Evolutionary conservation across 2,113 vertebrate species (phyloP).

Genomic region (Ciconia stormi): DNA sequence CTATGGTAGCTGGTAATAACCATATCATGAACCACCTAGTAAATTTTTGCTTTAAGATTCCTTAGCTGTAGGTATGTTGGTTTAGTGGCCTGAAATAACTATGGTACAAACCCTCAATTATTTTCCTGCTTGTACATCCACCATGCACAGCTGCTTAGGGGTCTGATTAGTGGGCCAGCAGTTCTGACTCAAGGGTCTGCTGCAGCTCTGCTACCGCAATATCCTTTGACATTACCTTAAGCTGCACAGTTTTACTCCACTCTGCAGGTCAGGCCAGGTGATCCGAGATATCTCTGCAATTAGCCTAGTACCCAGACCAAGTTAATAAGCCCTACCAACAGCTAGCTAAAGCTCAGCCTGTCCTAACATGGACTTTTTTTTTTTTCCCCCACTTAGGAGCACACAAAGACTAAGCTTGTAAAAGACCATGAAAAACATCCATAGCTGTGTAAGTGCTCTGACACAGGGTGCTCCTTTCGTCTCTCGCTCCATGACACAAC

Average conservation of each 20-base stretch:
- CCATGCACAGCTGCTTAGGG: rapidly evolving
- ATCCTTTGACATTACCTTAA: not conserved
- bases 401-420: not conserved
- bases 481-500: not conserved
- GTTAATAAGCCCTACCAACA: not conserved
- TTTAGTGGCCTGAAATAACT: not conserved
- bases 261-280: not conserved
- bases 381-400: not conserved
- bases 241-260: not conserved
- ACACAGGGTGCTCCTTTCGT: not conserved
- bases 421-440: not conserved
- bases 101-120: not conserved
- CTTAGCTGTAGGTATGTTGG: not conserved
- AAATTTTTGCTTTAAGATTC: not conserved
- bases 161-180: not conserved
- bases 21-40: not conserved
- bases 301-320: not conserved
- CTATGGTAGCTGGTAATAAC: not conserved
- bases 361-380: not conserved
- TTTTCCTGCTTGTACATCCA: not conserved
- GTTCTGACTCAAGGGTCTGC: not conserved
- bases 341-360: not conserved
- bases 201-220: not conserved
- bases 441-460: not conserved
- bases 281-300: not conserved